phyloP scores from a whole-genome alignment of 1,140 invertebrate genomes.

The Bombus turneri region DNA sequence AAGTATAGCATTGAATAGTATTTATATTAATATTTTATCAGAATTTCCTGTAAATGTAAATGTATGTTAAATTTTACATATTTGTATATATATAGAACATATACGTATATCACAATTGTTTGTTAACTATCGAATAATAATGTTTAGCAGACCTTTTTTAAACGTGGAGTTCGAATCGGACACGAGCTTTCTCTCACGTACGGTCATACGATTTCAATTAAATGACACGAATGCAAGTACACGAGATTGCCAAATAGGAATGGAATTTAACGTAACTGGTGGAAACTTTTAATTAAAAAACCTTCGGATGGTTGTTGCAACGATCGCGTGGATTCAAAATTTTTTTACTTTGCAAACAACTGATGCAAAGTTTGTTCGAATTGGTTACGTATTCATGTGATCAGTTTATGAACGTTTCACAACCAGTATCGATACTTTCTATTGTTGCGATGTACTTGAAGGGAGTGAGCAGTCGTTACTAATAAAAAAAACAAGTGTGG shows the following conservation, averaged over 20 bases:
- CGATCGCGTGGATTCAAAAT: neutral
- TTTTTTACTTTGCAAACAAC: neutral
- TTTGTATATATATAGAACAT: no score
- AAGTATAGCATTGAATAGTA: no score
- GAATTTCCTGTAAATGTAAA: neutral
- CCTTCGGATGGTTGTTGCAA: neutral
- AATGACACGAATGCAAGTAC: constrained; percentile 6
- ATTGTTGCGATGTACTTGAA: no score
- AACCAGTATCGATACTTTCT: no score
- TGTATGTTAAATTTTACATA: neutral
- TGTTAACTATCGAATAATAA: neutral
- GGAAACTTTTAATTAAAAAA: constrained; percentile 38
- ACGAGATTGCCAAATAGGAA: neutral
- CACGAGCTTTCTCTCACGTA: constrained; percentile 11
- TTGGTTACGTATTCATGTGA: neutral
- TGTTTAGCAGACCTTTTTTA: neutral
- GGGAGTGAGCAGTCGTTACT: no score
- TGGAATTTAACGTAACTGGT: constrained; percentile 17
- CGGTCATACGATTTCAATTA: constrained; percentile 35
- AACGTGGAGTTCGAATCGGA: neutral
- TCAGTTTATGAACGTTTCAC: no score
- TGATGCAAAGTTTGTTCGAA: neutral
- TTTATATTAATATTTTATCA: no score
- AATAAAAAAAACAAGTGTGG: no score
- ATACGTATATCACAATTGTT: no score